phyloP scores from a whole-genome alignment of 2,888 invertebrate genomes.

The Troilus luridus region DNA sequence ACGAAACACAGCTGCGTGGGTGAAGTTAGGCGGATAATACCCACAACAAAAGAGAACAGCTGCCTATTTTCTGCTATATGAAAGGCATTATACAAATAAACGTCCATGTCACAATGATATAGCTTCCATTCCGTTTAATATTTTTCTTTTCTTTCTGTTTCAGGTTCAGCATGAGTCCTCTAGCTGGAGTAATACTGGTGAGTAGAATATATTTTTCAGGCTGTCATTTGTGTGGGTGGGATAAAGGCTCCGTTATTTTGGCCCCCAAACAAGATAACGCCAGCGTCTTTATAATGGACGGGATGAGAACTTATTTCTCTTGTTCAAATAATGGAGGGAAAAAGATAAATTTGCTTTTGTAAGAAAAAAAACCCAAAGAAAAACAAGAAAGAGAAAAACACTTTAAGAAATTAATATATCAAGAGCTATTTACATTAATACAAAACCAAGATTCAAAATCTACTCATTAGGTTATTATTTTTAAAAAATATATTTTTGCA shows the following conservation, averaged over 20 bases:
- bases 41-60: background rate
- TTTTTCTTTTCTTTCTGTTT: conserved; percentile 6
- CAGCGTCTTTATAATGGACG: background rate
- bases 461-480: no score
- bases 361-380: background rate
- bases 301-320: background rate
- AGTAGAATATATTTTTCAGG: conserved; percentile 29
- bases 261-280: conserved; percentile 9
- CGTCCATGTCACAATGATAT: conserved; percentile 25
- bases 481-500: no score
- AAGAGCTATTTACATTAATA: no score
- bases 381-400: background rate
- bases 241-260: conserved; percentile 7
- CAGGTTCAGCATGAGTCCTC: conserved; percentile 37
- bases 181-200: conserved; percentile 42
- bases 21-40: background rate
- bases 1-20: conserved; percentile 16
- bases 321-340: background rate
- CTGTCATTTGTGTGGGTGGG: conserved; percentile 30
- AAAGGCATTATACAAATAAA: conserved; percentile 15
- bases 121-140: background rate
- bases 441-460: no score
- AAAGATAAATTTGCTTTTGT: background rate
- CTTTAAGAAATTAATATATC: no score
- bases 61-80: background rate